Base-by-base conservation (phyloP, 2,797 vertebrate genomes). In the Enteromius trimaculatus region DNA sequence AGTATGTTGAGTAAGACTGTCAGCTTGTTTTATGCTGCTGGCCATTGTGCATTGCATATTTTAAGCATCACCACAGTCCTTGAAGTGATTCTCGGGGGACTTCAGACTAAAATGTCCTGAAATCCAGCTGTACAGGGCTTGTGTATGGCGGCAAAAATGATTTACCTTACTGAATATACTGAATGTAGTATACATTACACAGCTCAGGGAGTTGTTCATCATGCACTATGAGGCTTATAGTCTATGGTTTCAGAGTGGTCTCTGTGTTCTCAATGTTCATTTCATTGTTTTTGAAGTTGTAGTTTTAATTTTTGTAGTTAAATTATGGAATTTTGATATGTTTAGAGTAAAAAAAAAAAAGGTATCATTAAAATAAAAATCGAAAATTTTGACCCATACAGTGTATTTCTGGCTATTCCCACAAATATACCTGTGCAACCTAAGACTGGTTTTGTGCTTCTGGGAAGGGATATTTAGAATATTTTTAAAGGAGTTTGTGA, bases 31-130 rank as follows among this genome's bases (percentile, higher is more conserved):
- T 72, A 23, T 88, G 85, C 85, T 85, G 62, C 77, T 83, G 87
- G 87, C 74, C 21, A 85, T 81, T 86, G 85, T 86, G 77, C 72
- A 77, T 10, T 29, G 47, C 82, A 79, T 86, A 85, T 88, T 88
- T 86, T 88, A 75, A 86, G 80, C 79, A 77, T 70, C 60, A 29
- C 80, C 26, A 70, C 83, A 78, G 74, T 83, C 49, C 72, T 79
- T 75, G 69, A 60, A 66, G 66, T 62, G 53, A 5, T n/a, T 44
- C 39, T 77, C 64, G 44, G 62, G 55, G 68, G 75, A 70, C 64
- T 51, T 85, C 6, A 21, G n/a, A 9, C 39, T 69, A 85, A 62
- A 80, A 71, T 83, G 47, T 80, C 83, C 77, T 83, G 75, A 83
- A 83, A 85, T 37, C 17, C 79, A 75, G 82, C 72, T 77, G 79